Evolutionary conservation across 2,888 invertebrate genomes (phyloP), one percentile per base, ranked within the genome.

Genomic region (Andrena praecox): DNA sequence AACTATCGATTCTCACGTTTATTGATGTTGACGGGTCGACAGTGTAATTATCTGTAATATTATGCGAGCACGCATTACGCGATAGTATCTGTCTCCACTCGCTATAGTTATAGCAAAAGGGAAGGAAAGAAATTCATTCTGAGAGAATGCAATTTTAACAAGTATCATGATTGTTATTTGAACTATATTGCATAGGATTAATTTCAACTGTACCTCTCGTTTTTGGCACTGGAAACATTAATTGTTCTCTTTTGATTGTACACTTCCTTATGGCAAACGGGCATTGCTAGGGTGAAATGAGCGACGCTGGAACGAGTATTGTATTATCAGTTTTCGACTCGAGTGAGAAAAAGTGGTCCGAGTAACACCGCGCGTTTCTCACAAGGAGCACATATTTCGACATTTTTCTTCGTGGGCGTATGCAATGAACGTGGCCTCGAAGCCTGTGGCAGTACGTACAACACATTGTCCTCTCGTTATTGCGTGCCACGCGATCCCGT

Each of bases 391-490:
- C 42, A 42, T n/a, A 80, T 82, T 80, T 80, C 80, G 80, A 82
- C 71, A 75, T 82, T 80, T 63, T 71, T 75, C 80, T 56, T 80
- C 42, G 63, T 77, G 35, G 64, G 59, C 24, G 69, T 66, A 77
- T 68, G 72, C 82, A 68, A 78, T 12, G 62, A 64, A 68, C 52
- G 70, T 82, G 82, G 62, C 84, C 84, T 84, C 83, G 84, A 77
- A 67, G 69, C 54, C 52, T 33, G 27, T 29, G 73, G 50, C 69
- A 62, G 62, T 73, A 33, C 24, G 56, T 54, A 66, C 31, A 74
- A 77, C 68, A 78, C 68, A 82, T 77, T 82, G 73, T 77, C 64
- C 52, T 74, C 60, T 62, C 70, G 63, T 68, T 82, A 73, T 69
- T 77, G 73, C 76, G 79, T 84, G 54, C 35, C 31, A 42, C 29